Evolutionary conservation across 2,797 vertebrate species (phyloP).

Genomic region (Ataeniobius toweri): DNA sequence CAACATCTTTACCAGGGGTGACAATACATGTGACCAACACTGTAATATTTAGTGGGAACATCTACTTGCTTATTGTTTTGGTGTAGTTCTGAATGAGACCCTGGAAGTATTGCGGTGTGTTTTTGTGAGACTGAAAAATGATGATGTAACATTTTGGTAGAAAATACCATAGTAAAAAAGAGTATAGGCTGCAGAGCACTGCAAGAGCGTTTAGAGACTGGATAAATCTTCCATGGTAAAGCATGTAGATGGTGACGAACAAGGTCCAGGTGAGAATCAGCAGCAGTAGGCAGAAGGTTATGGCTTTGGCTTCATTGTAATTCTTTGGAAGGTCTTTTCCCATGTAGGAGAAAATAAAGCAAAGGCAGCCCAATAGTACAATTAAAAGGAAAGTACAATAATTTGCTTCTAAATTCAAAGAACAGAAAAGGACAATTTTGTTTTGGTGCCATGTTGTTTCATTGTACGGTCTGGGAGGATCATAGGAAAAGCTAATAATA

Average conservation of each 20-base stretch:
- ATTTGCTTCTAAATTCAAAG: conserved; percentile 23
- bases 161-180: conserved; percentile 84
- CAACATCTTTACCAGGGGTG: too few relatives aligned
- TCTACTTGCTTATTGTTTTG: conserved; percentile 75
- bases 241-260: conserved; percentile 61
- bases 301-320: conserved; percentile 89
- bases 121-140: conserved; percentile 81
- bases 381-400: conserved; percentile 30
- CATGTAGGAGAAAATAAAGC: conserved; percentile 87
- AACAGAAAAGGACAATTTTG: conserved; percentile 79
- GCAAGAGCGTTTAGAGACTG: conserved; percentile 50
- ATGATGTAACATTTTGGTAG: conserved; percentile 85
- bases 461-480: conserved; percentile 62
- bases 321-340: conserved; percentile 89
- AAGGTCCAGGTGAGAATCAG: conserved; percentile 80
- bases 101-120: conserved; percentile 87
- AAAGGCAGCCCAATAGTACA: conserved; percentile 43
- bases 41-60: background rate
- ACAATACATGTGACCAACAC: too few relatives aligned
- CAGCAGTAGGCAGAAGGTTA: conserved; percentile 86
- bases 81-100: conserved; percentile 86
- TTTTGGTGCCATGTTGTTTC: conserved; percentile 59
- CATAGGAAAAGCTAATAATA: conserved; percentile 32
- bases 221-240: conserved; percentile 67
- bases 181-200: conserved; percentile 72